Conservation (phyloP, 2,113 vertebrate species). For the Phalacrocorax carbo region DNA sequence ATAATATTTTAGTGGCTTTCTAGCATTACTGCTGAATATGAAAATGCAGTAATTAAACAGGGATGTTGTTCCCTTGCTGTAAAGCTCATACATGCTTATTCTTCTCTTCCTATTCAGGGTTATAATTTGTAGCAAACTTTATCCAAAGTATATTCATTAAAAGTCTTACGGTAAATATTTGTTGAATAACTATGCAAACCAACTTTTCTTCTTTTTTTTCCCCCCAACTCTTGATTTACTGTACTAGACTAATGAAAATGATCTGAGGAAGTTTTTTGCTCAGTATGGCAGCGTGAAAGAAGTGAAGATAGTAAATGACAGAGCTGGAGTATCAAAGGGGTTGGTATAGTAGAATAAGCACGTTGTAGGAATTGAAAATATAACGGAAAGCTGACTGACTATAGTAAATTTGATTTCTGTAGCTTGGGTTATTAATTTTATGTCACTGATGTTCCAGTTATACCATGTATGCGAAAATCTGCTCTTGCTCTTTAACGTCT, state of each 20-base stretch:
- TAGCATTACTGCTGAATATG: not conserved
- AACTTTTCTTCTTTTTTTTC: not conserved
- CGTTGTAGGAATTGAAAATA: not conserved
- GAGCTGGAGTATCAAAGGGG: constrained; percentile 86
- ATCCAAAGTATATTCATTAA: not conserved
- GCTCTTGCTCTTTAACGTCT: not conserved
- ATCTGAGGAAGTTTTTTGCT: constrained; percentile 84
- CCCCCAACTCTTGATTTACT: constrained; percentile 1
- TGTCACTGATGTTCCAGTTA: not conserved
- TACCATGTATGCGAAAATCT: not conserved
- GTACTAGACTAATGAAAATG: constrained; percentile 82
- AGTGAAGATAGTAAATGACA: constrained; percentile 88
- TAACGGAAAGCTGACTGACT: not conserved
- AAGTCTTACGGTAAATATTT: not conserved
- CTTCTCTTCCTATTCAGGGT: not conserved
- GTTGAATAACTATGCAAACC: not conserved
- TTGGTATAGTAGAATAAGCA: constrained; percentile 68
- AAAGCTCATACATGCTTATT: not conserved
- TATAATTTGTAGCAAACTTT: not conserved
- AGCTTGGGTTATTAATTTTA: not conserved
- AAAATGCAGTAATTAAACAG: not conserved
- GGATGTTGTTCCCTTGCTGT: too few relatives aligned
- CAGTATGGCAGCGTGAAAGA: constrained; percentile 84
- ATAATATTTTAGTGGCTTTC: not conserved
- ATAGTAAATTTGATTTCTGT: not conserved